phyloP scores from a whole-genome alignment of 2,888 invertebrate genomes.

The Ganaspis brasiliensis region DNA sequence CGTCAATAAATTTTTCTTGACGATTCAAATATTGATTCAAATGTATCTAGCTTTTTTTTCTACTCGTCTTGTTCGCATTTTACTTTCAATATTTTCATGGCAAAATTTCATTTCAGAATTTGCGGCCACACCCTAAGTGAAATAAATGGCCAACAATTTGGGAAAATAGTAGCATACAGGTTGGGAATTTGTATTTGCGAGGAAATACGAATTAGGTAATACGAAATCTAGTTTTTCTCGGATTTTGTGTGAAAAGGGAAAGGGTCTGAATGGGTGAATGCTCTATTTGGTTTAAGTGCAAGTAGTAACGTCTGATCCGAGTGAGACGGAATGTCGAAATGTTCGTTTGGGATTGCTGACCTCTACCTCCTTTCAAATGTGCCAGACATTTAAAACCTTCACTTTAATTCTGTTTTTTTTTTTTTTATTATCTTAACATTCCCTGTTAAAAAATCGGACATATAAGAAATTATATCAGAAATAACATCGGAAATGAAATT shows the following conservation, averaged over 20 bases:
- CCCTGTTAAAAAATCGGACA: too few relatives aligned
- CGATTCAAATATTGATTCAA: constrained; percentile 3
- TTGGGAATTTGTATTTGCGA: not conserved
- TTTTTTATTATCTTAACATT: not conserved
- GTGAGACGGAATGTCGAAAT: constrained; percentile 13
- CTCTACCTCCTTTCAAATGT: not conserved
- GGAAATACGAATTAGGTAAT: not conserved
- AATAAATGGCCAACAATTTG: not conserved
- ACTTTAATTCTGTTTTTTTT: not conserved
- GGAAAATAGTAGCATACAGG: not conserved
- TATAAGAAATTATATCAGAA: too few relatives aligned
- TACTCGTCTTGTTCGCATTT: not conserved
- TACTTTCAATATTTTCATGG: not conserved
- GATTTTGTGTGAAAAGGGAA: not conserved
- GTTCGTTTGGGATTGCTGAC: not conserved
- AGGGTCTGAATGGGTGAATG: not conserved
- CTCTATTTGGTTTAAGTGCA: not conserved
- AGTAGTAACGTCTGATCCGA: not conserved
- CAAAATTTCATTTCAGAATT: not conserved
- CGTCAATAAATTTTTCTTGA: constrained; percentile 18
- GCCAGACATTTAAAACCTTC: not conserved
- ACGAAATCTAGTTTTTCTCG: not conserved
- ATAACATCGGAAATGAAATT: too few relatives aligned
- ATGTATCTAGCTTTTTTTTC: not conserved
- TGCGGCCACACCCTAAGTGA: constrained; percentile 5